Evolutionary conservation across 1,140 invertebrate species (phyloP).

Genomic region (Leptonema lineaticorne): DNA sequence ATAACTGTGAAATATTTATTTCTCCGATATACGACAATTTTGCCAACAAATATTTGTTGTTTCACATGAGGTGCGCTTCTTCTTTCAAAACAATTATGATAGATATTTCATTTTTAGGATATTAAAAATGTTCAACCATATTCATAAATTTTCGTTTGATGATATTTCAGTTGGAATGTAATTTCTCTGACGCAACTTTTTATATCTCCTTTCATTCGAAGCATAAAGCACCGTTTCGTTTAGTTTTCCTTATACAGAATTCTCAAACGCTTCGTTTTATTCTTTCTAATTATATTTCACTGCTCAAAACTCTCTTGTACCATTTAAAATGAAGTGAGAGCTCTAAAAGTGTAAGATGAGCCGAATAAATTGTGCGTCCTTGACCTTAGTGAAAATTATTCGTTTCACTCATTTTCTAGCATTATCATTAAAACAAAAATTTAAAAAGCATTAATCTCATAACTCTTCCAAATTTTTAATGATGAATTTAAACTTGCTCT

Average conservation of each 20-base stretch:
- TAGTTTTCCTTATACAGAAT: not conserved
- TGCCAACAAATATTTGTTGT: not conserved
- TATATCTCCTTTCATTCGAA: not conserved
- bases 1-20: too few species aligned
- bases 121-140: too few species aligned
- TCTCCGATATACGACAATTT: not conserved
- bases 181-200: not conserved
- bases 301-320: not conserved
- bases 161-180: not conserved
- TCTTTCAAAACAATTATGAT: not conserved
- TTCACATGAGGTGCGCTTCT: not conserved
- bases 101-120: not conserved
- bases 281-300: slow-evolving; percentile 6
- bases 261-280: not conserved
- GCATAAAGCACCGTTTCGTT: not conserved
- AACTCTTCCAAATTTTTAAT: too few species aligned
- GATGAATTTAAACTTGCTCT: too few species aligned
- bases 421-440: slow-evolving; percentile 1
- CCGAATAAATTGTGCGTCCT: slow-evolving; percentile 9
- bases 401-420: not conserved
- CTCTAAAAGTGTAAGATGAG: not conserved
- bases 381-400: not conserved
- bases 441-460: too few species aligned
- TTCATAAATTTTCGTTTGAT: not conserved
- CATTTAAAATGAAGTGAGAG: not conserved